Evolutionary conservation across 2,797 vertebrate species (phyloP), one percentile per base, ranked within the genome.

Genomic region (Amazona finschi): DNA sequence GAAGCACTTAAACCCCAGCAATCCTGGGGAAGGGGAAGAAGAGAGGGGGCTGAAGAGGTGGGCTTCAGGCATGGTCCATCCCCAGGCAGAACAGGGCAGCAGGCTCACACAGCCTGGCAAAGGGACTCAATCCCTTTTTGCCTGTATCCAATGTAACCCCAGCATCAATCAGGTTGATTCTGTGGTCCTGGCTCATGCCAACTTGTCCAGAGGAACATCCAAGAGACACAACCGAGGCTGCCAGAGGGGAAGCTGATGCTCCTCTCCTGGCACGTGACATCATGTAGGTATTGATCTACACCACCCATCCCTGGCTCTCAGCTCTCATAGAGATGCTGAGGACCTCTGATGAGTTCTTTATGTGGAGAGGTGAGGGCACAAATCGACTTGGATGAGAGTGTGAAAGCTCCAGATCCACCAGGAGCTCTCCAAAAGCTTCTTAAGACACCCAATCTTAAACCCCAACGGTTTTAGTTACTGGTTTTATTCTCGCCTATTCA

Each of bases 401-500:
- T 49, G 73, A 87, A 82, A 10, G 12, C 41, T 44, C 33, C 65
- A 18, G 9, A 19, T 8, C 4, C 12, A 57, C 6, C 39, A 25
- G 62, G 27, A 10, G 36, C 31, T 87, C 60, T 52, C 69, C 67
- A 78, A 41, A 49, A 22, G 4, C 31, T 66, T 47, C 22, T 46
- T 44, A 38, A 60, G 88, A 21, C 57, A 38, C 55, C 69, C 39
- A 21, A 64, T 47, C 61, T 75, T n/a, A 20, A 71, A 53, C 57
- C 4, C 1, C 0, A 5, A 3, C 0, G 11, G 33, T n/a, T 72
- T 50, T 28, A 38, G 7, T 15, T 46, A 11, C 55, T 5, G 6
- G 8, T 30, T 70, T 89, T 18, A 6, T 46, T 85, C 39, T 85
- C 36, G 62, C 36, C 52, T 19, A 0, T 1, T 47, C 55, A 66